A percentile compares a stretch with the other conserved stretches of the same genome.
phyloP scores from a whole-genome alignment of 2,888 invertebrate genomes.

The Camptogramma bilineatum region DNA sequence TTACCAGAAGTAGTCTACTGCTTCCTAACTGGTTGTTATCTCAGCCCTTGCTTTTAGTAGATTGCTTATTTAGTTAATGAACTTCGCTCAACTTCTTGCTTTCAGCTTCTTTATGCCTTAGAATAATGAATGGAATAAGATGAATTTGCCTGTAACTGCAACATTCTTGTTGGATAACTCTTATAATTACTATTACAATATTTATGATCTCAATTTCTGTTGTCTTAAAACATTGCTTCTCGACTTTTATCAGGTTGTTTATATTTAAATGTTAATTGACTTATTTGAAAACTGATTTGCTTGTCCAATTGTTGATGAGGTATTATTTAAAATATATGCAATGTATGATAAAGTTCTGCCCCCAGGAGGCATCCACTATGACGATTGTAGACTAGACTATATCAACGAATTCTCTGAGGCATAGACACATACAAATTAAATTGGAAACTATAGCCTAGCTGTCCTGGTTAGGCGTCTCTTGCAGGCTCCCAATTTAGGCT shows the following conservation, averaged over 20 bases:
- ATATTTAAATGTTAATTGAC: no score
- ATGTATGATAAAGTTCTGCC: no score
- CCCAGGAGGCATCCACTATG: no score
- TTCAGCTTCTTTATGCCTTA: slow-evolving; percentile 62
- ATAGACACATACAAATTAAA: not conserved
- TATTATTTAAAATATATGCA: no score
- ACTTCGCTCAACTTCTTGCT: slow-evolving; percentile 70
- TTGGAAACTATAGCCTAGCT: not conserved
- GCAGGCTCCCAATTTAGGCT: slow-evolving; percentile 2
- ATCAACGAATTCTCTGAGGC: not conserved
- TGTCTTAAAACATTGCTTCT: no score
- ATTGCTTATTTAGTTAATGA: slow-evolving; percentile 82
- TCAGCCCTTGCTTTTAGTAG: slow-evolving; percentile 74
- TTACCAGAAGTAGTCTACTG: slow-evolving; percentile 73
- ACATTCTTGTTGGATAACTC: slow-evolving; percentile 4
- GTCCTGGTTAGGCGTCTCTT: not conserved
- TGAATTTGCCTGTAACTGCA: slow-evolving; percentile 1
- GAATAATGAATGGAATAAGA: slow-evolving; percentile 45
- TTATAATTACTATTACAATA: no score
- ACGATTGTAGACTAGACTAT: not conserved
- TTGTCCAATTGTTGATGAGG: no score
- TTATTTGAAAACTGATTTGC: no score
- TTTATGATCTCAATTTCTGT: no score
- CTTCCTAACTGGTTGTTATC: slow-evolving; percentile 78
- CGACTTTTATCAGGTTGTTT: no score